Evolutionary conservation across 2,797 vertebrate genomes (phyloP).

Genomic region (Pteropus rufus): DNA sequence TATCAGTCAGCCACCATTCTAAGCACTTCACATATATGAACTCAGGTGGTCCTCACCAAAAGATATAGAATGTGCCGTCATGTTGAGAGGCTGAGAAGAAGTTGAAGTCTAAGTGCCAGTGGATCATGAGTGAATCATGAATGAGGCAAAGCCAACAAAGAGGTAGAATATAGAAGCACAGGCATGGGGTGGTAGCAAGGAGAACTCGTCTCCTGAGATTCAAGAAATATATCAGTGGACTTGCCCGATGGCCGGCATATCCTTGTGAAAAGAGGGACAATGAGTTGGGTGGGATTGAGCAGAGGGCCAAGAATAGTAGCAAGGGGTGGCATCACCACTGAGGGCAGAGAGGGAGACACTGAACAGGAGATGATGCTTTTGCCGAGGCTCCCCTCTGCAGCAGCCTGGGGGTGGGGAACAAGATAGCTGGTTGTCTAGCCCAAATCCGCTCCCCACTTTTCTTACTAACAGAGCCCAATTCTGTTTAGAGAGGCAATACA

Average conservation of each 20-base stretch:
- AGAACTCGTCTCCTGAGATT: not conserved
- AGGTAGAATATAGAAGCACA: not conserved
- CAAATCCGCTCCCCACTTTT: not conserved
- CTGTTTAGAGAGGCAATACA: not conserved
- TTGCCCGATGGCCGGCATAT: not conserved
- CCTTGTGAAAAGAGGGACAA: not conserved
- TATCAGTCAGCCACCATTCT: not conserved
- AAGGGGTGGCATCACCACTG: not conserved
- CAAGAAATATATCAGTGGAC: too few species aligned
- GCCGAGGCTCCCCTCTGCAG: not conserved
- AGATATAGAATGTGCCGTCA: not conserved
- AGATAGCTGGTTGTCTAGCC: not conserved
- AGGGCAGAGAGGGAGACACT: not conserved
- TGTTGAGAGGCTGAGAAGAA: not conserved
- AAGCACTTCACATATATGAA: not conserved
- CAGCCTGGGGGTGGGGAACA: fast-evolving
- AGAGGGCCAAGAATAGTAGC: not conserved
- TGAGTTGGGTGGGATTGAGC: not conserved
- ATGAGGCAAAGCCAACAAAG: too few species aligned
- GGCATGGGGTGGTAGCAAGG: fast-evolving
- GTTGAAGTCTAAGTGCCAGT: not conserved
- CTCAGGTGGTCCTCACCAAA: not conserved
- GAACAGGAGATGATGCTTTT: fast-evolving
- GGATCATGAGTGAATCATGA: not conserved
- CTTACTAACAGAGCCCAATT: not conserved